phyloP scores from a whole-genome alignment of 2,113 vertebrate genomes.

The Aplodontia rufa region DNA sequence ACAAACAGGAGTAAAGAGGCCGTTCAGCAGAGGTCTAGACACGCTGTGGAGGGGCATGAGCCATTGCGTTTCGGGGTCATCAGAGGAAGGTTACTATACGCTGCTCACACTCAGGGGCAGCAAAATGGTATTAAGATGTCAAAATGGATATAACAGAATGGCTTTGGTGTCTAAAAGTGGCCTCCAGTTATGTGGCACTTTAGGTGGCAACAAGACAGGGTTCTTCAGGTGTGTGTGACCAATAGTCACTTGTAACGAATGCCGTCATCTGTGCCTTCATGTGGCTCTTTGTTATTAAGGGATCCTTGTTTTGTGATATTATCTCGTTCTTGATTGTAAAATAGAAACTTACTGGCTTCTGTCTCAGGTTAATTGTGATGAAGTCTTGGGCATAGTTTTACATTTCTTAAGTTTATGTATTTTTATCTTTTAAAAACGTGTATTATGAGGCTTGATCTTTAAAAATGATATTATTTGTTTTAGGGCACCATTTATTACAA shows the following conservation, averaged over 20 bases:
- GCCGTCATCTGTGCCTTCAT: background rate
- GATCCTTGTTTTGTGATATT: too few relatives aligned
- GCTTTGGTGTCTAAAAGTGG: background rate
- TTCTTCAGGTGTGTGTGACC: background rate
- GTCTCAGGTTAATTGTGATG: background rate
- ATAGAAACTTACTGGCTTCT: background rate
- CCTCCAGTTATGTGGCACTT: background rate
- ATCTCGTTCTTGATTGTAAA: background rate
- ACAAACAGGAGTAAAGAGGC: too few relatives aligned
- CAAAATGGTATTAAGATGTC: background rate
- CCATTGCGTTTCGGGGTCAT: too few relatives aligned
- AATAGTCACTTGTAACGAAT: background rate
- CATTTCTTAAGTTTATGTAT: background rate
- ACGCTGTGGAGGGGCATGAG: background rate
- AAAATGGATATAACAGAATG: background rate
- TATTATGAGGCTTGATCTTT: background rate
- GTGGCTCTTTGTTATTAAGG: background rate
- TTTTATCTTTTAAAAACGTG: background rate
- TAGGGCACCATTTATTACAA: conserved; percentile 92
- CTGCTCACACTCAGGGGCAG: background rate
- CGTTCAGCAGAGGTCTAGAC: background rate
- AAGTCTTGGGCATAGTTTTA: background rate
- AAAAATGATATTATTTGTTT: conserved; percentile 51
- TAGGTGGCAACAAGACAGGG: background rate
- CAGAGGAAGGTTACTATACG: background rate